Percentiles rank a stretch among this genome's conserved stretches.
Conservation (phyloP, 2,113 vertebrate species). For the Arvicanthis niloticus region DNA sequence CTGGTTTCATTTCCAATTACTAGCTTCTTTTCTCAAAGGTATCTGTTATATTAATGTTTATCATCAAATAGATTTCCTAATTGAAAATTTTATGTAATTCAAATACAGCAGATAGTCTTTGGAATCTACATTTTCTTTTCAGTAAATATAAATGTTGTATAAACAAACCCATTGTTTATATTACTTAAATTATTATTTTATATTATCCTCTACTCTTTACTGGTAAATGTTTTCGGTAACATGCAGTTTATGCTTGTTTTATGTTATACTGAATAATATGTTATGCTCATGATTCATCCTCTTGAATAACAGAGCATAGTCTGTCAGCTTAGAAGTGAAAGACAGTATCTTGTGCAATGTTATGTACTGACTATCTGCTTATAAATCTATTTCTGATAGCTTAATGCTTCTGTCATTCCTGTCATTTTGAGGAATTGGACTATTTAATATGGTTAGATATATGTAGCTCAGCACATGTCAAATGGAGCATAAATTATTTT, state of each 20-base stretch:
- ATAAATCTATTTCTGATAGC: background rate
- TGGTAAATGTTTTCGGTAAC: background rate
- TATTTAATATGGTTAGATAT: conserved; percentile 2
- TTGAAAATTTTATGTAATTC: background rate
- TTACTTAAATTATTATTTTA: background rate
- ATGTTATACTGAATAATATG: background rate
- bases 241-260: background rate
- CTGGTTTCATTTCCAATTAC: background rate
- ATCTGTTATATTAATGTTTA: background rate
- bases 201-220: background rate
- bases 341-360: background rate
- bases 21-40: background rate
- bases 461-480: background rate
- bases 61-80: background rate
- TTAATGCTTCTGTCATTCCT: background rate
- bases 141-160: background rate
- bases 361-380: background rate
- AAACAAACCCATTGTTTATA: background rate
- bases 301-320: background rate
- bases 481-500: background rate
- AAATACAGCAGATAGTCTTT: background rate
- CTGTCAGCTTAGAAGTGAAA: background rate
- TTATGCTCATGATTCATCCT: background rate
- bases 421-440: background rate
- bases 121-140: background rate